Base-by-base conservation (phyloP, 2,888 invertebrate species). In the Poecilobothrus nobilitatus region DNA sequence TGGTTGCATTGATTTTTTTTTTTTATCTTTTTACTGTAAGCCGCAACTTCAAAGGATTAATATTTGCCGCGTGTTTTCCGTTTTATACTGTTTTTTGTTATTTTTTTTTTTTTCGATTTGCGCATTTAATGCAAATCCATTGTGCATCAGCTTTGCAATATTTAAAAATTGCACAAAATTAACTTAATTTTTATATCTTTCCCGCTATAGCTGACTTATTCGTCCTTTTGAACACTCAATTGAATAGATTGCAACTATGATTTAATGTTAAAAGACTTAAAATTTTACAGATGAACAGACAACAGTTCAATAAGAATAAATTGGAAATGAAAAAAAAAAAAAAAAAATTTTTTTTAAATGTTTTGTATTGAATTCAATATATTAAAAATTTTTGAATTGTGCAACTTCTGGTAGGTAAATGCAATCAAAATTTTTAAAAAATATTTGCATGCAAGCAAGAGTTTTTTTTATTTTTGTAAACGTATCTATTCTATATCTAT, bases 351-450 rank as follows among this genome's bases (percentile, higher is more conserved):
- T 4, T 2, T 27, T 27, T 27, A 27, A 27, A 53, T n/a, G n/a
- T n/a, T n/a, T n/a, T n/a, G n/a, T n/a, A n/a, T n/a, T n/a, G n/a
- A n/a, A n/a, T n/a, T n/a, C n/a, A n/a, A n/a, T n/a, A n/a, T 53
- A 12, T 53, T 53, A 53, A 53, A 8, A 53, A n/a, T 53, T 53
- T 37, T 53, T 53, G 53, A 53, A 53, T 53, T 53, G 53, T 53
- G 53, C 53, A 53, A 53, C 53, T 53, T 53, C 53, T 53, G 53
- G 53, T 53, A 53, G 53, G 53, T 53, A 53, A n/a, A 53, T 53
- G 53, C 53, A 53, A 53, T 53, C 53, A 53, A 53, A 12, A 12
- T 53, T 18, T 41, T 2, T 41, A 41, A 15, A 15, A 12, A 41
- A 41, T 6, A 53, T 18, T 37, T 53, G 53, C 53, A 53, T 37